Evolutionary conservation across 2,113 vertebrate genomes (phyloP), one percentile per base, ranked within the genome.

Genomic region (Falcunculus frontatus): DNA sequence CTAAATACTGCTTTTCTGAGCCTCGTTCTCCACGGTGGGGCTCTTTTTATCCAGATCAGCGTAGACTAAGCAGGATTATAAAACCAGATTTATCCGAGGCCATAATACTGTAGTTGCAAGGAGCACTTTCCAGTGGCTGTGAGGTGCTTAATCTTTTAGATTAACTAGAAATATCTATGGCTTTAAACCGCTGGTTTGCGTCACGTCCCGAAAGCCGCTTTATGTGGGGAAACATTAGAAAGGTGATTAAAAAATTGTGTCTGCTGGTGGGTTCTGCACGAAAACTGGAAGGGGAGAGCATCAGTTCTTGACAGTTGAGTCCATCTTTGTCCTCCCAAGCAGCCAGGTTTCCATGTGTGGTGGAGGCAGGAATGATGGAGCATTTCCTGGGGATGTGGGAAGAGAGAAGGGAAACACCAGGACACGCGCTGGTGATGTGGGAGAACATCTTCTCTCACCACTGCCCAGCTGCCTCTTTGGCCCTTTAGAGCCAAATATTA

Each of bases 131-230:
- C 91, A 91, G 93, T 49, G 95, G 79, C 94, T 94, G 93, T 78
- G 96, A 97, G 95, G 90, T 96, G 95, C 94, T 97, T 97, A 97
- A 97, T 96, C 95, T 95, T 96, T 90, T 94, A 97, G 96, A 97
- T 97, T 96, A 97, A 97, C 95, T 95, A 74, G 89, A 96, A 96
- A 89, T 95, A 94, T 96, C 95, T 95, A 18, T 96, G 83, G 96
- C 94, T 96, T 97, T 97, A 95, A 95, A 96, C 18, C 68, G 53
- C 83, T 29, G 95, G 4, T 95, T 96, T 97, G 91, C 96, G 94
- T 97, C 97, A 97, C 41, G 53, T 70, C 94, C 96, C 20, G 3
- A 97, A 97, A 97, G 96, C 97, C 3, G 95, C 96, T 97, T 97
- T 97, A 42, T 69, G 60, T 6, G 39, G 82, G 79, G 90, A 94